Evolutionary conservation across 2,888 invertebrate species (phyloP).

Genomic region (Baronia brevicornis): DNA sequence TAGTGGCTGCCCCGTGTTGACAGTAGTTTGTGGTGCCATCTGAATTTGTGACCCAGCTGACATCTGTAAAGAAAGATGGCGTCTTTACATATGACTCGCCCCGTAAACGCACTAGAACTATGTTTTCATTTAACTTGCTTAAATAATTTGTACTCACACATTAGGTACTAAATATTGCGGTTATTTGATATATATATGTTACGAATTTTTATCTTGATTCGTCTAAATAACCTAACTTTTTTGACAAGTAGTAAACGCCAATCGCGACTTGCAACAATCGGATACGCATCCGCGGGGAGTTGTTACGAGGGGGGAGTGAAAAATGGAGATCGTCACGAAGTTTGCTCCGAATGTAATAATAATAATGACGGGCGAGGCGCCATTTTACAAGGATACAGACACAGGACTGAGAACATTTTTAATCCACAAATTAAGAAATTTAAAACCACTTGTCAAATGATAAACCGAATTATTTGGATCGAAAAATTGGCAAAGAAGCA

Average conservation of each 20-base stretch:
- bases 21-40: constrained; percentile 96
- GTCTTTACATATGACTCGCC: constrained; percentile 74
- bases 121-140: constrained; percentile 28
- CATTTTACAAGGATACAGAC: constrained; percentile 75
- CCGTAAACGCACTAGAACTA: constrained; percentile 40
- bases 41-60: constrained; percentile 98
- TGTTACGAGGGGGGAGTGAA: constrained; percentile 38
- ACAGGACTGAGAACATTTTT: constrained; percentile 66
- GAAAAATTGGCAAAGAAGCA: constrained; percentile 58
- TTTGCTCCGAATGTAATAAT: constrained; percentile 72
- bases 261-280: constrained; percentile 67
- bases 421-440: constrained; percentile 38
- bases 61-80: constrained; percentile 86
- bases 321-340: constrained; percentile 72
- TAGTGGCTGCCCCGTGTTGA: constrained; percentile 87
- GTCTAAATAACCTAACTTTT: constrained; percentile 69
- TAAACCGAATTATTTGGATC: too few species aligned
- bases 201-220: constrained; percentile 39
- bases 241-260: constrained; percentile 74
- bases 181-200: constrained; percentile 38
- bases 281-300: constrained; percentile 72
- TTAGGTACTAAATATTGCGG: constrained; percentile 36
- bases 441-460: too few species aligned
- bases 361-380: constrained; percentile 65
- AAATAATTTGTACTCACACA: constrained; percentile 42